These are phyloP conservation scores for Drosophila malerkotliana DNA, from an alignment of 1,140 invertebrate species.

Conservation along the genomic window DNA sequence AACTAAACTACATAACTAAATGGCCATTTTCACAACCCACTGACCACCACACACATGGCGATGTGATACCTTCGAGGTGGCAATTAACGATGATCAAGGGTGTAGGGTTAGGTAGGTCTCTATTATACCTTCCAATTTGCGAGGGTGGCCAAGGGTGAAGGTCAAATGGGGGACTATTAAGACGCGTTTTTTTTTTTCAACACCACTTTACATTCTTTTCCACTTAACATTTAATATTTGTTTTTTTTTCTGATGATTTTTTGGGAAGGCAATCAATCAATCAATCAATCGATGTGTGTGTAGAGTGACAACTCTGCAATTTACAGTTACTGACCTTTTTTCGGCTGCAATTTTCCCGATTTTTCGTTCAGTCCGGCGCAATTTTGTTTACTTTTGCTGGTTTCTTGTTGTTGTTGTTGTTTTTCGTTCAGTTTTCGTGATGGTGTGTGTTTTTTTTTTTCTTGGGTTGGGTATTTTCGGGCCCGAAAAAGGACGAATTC, in stretches of 20 bases:
- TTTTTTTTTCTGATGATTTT: slow-evolving; percentile 6
- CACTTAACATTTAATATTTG: not conserved
- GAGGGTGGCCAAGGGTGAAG: slow-evolving; percentile 43
- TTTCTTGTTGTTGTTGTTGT: slow-evolving; percentile 50
- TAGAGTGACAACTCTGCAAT: slow-evolving; percentile 18
- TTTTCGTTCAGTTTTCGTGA: slow-evolving; percentile 68
- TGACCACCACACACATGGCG: too few relatives aligned
- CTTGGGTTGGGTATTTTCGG: slow-evolving; percentile 53
- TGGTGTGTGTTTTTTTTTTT: slow-evolving; percentile 13
- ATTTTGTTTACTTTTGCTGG: slow-evolving; percentile 74
- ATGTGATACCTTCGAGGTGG: not conserved
- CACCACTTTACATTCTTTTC: slow-evolving; percentile 2
- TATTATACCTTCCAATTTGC: slow-evolving; percentile 27
- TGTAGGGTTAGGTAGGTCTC: not conserved
- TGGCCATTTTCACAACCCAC: slow-evolving; percentile 24
- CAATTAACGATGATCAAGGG: slow-evolving; percentile 43
- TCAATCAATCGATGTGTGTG: slow-evolving; percentile 7
- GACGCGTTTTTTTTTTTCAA: slow-evolving; percentile 6
- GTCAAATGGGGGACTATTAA: slow-evolving; percentile 32
- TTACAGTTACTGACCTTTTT: slow-evolving; percentile 43
- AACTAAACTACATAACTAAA: slow-evolving; percentile 8
- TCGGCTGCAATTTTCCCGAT: slow-evolving; percentile 27
- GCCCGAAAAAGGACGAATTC: slow-evolving; percentile 40
- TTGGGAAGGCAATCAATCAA: slow-evolving; percentile 18
- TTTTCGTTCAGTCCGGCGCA: slow-evolving; percentile 51